These are phyloP conservation scores for Tribolium freemani DNA, from an alignment of 2,888 invertebrate species.

Conservation along the genomic window DNA sequence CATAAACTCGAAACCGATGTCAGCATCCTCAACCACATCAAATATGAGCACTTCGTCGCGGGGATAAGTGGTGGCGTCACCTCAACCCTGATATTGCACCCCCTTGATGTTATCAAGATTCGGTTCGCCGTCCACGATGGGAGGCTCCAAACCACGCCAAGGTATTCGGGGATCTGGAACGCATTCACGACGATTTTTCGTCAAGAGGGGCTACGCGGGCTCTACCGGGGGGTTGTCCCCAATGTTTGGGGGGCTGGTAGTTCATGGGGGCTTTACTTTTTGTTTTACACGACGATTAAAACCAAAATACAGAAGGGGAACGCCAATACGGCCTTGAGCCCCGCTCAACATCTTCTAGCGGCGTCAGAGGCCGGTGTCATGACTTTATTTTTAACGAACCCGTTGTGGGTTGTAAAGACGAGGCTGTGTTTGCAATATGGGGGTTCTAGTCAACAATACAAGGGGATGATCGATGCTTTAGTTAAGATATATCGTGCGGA, in stretches of 20 bases:
- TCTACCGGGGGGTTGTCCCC: conserved; percentile 97
- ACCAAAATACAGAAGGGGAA: conserved; percentile 90
- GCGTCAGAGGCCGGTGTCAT: conserved; percentile 92
- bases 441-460: conserved; percentile 78
- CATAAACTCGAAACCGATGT: conserved; percentile 24
- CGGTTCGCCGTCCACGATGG: conserved; percentile 99
- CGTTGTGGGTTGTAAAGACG: conserved; percentile 99
- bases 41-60: conserved; percentile 95
- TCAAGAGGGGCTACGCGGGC: conserved; percentile 87
- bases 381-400: conserved; percentile 94
- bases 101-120: conserved; percentile 97
- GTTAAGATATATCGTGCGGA: conserved; percentile 90
- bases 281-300: conserved; percentile 95
- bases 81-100: conserved; percentile 94
- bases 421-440: conserved; percentile 94
- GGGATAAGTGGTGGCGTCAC: conserved; percentile 96
- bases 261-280: conserved; percentile 98
- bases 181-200: conserved; percentile 88
- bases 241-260: conserved; percentile 97
- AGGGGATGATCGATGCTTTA: conserved; percentile 93
- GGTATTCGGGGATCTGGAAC: conserved; percentile 86
- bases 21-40: conserved; percentile 74
- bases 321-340: conserved; percentile 82
- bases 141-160: conserved; percentile 80
- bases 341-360: conserved; percentile 88